Percentiles rank a stretch among this genome's conserved stretches.
Conservation (phyloP, 2,113 vertebrate species). For the Lynx canadensis region DNA sequence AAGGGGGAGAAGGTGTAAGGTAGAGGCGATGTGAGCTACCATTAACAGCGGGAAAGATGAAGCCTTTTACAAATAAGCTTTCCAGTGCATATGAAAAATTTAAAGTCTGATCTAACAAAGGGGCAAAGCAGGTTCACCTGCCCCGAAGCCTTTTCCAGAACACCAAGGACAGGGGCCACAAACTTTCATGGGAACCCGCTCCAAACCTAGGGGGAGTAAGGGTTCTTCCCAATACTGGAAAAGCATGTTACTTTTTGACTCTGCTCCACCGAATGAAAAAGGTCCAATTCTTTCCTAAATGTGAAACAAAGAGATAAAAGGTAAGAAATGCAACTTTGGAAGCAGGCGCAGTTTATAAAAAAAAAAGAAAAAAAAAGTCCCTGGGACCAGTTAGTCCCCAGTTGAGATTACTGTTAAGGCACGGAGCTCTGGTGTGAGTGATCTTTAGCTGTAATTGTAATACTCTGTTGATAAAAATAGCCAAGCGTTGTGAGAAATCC, state of each 20-base stretch:
- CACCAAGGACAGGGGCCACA: not conserved
- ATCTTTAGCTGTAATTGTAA: constrained; percentile 28
- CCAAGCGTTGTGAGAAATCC: constrained; percentile 29
- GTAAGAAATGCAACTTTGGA: constrained; percentile 38
- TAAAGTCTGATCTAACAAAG: not conserved
- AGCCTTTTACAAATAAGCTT: not conserved
- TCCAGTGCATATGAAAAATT: not conserved
- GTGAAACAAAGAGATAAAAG: constrained; percentile 43
- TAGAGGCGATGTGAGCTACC: not conserved
- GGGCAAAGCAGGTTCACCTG: not conserved
- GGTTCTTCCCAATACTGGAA: constrained; percentile 33
- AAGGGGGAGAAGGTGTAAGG: not conserved
- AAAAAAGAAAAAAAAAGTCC: not conserved
- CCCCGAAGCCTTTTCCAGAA: constrained; percentile 32
- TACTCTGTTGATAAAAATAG: constrained; percentile 43
- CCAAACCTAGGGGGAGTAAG: not conserved
- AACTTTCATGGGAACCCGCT: constrained; percentile 44
- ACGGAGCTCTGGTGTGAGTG: not conserved
- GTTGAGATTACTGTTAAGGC: constrained; percentile 27
- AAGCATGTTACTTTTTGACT: constrained; percentile 18
- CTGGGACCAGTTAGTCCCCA: not conserved
- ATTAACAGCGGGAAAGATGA: not conserved
- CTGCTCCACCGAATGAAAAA: constrained; percentile 30
- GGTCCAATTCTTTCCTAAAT: constrained; percentile 36
- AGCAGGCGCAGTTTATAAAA: constrained; percentile 29